Evolutionary conservation across 2,888 invertebrate genomes (phyloP).

Genomic region (Antheraea assamensis): DNA sequence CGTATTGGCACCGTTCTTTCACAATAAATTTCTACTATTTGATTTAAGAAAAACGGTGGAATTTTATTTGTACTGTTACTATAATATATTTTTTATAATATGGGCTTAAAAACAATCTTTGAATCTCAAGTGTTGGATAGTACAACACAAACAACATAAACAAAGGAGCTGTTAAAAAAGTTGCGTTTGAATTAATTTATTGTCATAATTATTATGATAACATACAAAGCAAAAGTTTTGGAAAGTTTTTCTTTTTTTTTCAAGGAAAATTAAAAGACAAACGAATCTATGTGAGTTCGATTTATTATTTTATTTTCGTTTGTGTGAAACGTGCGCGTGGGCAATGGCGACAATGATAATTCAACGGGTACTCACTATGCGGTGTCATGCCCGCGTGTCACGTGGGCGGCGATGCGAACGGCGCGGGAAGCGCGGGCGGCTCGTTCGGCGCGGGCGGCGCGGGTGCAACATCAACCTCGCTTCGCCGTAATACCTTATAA

Average conservation of each 20-base stretch:
- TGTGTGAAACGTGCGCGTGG: constrained; percentile 46
- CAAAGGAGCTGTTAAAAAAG: neutral
- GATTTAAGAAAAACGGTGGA: neutral
- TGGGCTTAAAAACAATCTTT: neutral
- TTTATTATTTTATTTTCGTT: constrained; percentile 27
- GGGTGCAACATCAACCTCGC: constrained; percentile 36
- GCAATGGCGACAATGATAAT: constrained; percentile 70
- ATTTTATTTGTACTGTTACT: neutral
- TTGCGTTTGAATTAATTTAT: neutral
- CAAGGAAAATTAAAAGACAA: constrained; percentile 25
- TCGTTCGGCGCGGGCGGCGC: constrained; percentile 32
- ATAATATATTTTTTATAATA: neutral
- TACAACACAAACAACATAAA: neutral
- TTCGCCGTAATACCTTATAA: constrained; percentile 42
- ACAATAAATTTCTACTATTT: neutral
- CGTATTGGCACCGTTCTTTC: neutral
- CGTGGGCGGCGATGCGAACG: constrained; percentile 65
- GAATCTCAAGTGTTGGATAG: neutral
- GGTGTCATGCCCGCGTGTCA: constrained; percentile 35
- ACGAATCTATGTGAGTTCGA: constrained; percentile 24
- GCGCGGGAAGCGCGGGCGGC: constrained; percentile 42
- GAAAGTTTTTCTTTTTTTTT: constrained; percentile 21
- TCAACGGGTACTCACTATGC: constrained; percentile 56
- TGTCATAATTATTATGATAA: neutral
- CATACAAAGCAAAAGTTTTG: neutral